Evolutionary conservation across 1,140 invertebrate species (phyloP).

Genomic region (Drosophila auraria): DNA sequence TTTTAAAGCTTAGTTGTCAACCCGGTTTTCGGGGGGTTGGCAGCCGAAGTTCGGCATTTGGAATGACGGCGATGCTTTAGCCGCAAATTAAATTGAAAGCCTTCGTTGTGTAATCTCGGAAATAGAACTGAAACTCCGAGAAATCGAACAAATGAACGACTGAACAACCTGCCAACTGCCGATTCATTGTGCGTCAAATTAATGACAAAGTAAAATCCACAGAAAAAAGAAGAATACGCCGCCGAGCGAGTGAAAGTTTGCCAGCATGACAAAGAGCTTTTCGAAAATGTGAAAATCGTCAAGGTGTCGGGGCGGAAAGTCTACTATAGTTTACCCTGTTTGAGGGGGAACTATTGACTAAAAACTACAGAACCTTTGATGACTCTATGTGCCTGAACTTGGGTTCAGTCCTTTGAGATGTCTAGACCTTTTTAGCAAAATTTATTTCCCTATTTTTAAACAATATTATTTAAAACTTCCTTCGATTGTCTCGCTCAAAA

Average conservation of each 20-base stretch:
- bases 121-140: conserved; percentile 19
- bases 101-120: conserved; percentile 41
- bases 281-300: conserved; percentile 10
- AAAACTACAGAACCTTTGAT: neutral
- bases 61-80: conserved; percentile 19
- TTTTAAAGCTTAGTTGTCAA: conserved; percentile 46
- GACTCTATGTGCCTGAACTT: neutral
- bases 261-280: conserved; percentile 44
- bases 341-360: neutral
- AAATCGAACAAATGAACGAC: conserved; percentile 22
- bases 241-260: conserved; percentile 26
- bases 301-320: neutral
- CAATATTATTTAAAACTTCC: neutral
- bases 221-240: conserved; percentile 24
- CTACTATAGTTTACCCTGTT: conserved; percentile 24
- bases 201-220: conserved; percentile 57
- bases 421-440: no score
- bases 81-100: conserved; percentile 54
- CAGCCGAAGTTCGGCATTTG: conserved; percentile 2
- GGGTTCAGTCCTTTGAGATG: rapidly evolving
- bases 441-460: no score
- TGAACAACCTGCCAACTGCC: conserved; percentile 49
- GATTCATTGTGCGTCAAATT: conserved; percentile 72
- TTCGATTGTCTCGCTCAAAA: neutral
- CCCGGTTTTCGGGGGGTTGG: neutral